Conservation (phyloP, 2,888 invertebrate species). For the Orgyia antiqua region DNA sequence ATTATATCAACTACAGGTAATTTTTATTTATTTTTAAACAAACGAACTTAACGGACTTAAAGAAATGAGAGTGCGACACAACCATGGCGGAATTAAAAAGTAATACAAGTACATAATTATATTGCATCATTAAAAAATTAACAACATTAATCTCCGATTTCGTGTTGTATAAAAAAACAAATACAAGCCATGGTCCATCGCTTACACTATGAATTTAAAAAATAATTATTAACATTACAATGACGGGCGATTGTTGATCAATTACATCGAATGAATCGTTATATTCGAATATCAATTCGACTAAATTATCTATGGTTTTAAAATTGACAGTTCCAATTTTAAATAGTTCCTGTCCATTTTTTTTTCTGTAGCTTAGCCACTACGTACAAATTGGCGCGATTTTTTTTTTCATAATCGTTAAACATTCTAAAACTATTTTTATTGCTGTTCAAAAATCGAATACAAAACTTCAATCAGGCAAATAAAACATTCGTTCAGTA, state of each 20-base stretch:
- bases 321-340: too few species aligned
- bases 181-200: conserved; percentile 19
- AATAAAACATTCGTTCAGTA: too few species aligned
- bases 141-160: conserved; percentile 16
- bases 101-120: conserved; percentile 19
- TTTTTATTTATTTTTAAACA: conserved; percentile 46
- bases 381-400: too few species aligned
- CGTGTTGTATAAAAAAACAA: conserved; percentile 13
- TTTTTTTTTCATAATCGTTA: too few species aligned
- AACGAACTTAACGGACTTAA: conserved; percentile 45
- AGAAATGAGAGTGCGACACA: conserved; percentile 31
- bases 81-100: conserved; percentile 10
- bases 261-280: conserved; percentile 6
- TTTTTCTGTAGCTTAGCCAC: too few species aligned
- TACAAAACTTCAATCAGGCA: too few species aligned
- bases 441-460: too few species aligned
- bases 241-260: conserved; percentile 3
- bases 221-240: conserved; percentile 40
- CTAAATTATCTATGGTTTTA: too few species aligned
- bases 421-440: too few species aligned
- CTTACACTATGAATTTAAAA: conserved; percentile 43
- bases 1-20: conserved; percentile 69
- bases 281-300: conserved; percentile 18
- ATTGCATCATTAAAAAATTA: conserved; percentile 24
- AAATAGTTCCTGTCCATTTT: too few species aligned